Conservation (phyloP, 64 coral and sea anemone species). For the Exaiptasia diaphana region DNA sequence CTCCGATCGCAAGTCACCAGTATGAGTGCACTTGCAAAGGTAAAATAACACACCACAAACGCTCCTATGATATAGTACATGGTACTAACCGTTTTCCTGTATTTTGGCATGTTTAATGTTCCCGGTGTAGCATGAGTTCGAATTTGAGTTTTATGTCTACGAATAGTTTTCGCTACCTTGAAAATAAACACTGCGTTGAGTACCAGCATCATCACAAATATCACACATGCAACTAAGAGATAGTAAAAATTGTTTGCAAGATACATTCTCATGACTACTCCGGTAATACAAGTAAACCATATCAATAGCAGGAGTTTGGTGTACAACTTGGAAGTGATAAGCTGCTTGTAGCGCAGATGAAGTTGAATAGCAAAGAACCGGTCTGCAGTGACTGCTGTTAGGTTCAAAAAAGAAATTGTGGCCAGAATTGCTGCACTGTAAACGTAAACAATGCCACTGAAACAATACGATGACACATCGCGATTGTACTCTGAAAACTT, state of each 20-base stretch:
- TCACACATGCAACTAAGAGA: too few species aligned
- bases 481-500: not conserved
- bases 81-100: not conserved
- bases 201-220: not conserved
- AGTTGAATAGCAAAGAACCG: not conserved
- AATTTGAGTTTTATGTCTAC: not conserved
- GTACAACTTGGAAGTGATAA: not conserved
- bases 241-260: not conserved
- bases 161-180: not conserved
- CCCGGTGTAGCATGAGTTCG: not conserved
- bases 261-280: not conserved
- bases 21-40: not conserved
- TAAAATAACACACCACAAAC: not conserved
- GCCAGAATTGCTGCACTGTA: not conserved
- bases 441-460: not conserved
- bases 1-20: not conserved
- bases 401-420: not conserved
- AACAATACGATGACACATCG: not conserved
- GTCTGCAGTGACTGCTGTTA: not conserved
- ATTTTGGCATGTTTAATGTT: not conserved
- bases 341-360: constrained; percentile 2
- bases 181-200: not conserved
- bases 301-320: not conserved
- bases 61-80: not conserved
- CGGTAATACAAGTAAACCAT: not conserved